Conservation (phyloP, 2,113 vertebrate genomes). For the Meriones unguiculatus region DNA sequence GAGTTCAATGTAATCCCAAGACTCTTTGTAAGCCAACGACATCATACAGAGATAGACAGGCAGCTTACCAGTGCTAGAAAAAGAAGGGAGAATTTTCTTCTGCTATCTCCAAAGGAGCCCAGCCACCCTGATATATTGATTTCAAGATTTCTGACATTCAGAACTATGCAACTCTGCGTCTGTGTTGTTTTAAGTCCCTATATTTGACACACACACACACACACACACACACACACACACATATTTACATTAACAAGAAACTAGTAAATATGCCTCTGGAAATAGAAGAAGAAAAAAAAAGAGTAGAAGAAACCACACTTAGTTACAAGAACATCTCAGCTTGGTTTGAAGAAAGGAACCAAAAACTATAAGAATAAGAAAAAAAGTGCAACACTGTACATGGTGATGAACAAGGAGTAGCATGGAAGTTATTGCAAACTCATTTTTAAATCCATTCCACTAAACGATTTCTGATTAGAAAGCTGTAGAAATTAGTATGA, state of each 20-base stretch:
- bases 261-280: neutral
- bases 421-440: neutral
- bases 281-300: neutral
- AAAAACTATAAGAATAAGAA: neutral
- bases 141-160: neutral
- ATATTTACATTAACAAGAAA: neutral
- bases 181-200: neutral
- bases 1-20: neutral
- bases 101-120: neutral
- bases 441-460: neutral
- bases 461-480: conserved; percentile 24
- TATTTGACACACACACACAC: neutral
- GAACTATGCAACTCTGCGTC: neutral
- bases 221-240: no score
- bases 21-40: neutral
- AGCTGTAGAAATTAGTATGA: neutral
- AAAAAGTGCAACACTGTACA: neutral
- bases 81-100: neutral
- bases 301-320: neutral
- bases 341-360: conserved; percentile 1
- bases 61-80: neutral
- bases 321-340: neutral
- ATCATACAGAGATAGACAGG: neutral
- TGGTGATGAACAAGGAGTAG: neutral
- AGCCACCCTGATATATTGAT: fast-evolving